A percentile compares a stretch with the other conserved stretches of the same genome.
Conservation (phyloP, 92 coral and sea anemone species). For the Bergia puertoricense region DNA sequence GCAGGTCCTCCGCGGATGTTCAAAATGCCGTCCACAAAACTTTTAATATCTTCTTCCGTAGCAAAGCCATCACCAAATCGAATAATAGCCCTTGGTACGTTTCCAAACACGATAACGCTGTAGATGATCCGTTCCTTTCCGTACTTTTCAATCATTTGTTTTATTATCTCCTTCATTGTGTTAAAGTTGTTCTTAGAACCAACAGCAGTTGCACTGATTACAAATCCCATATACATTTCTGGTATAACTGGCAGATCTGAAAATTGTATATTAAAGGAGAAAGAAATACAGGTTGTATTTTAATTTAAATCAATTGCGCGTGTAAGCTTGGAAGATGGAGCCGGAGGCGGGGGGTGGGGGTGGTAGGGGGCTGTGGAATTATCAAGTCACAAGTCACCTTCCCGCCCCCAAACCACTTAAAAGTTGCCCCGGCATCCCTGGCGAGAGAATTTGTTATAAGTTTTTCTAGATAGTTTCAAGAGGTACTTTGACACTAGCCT, state of each 20-base stretch:
- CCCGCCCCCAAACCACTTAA: too few relatives aligned
- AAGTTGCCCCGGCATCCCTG: too few relatives aligned
- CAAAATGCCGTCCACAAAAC: conserved; percentile 25
- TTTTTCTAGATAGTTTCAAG: too few relatives aligned
- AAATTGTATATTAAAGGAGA: neutral
- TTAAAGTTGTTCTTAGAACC: conserved; percentile 54
- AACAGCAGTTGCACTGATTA: conserved; percentile 75
- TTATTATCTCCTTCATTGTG: conserved; percentile 58
- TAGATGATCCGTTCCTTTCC: conserved; percentile 77
- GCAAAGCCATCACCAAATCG: conserved; percentile 53
- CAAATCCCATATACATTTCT: conserved; percentile 76
- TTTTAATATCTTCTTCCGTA: conserved; percentile 48
- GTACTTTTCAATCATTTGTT: conserved; percentile 65
- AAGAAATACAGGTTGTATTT: neutral
- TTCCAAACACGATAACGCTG: conserved; percentile 75
- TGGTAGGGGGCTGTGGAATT: too few relatives aligned
- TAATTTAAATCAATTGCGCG: neutral
- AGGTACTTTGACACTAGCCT: too few relatives aligned
- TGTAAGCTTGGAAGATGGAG: neutral
- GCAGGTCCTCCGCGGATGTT: conserved; percentile 32
- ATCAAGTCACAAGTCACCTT: too few relatives aligned
- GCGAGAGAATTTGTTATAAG: too few relatives aligned
- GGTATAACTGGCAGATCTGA: conserved; percentile 53
- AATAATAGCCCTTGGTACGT: conserved; percentile 40
- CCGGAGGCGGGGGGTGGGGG: neutral